Conservation (phyloP, 2,888 invertebrate species). For the Heteromurus nitidus region DNA sequence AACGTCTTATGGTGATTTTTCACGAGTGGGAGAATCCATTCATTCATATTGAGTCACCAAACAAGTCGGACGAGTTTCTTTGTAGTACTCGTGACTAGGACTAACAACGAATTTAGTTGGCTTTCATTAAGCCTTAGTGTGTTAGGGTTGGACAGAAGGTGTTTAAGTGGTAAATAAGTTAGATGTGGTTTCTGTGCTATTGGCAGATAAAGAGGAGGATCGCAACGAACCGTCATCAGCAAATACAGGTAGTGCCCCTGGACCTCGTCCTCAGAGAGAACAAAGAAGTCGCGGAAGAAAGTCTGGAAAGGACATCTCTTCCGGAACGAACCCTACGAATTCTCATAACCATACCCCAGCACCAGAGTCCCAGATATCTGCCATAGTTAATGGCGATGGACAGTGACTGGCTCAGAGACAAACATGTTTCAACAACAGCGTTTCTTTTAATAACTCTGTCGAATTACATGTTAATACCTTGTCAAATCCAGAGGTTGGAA, state of each 20-base stretch:
- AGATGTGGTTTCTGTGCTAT: slow-evolving; percentile 55
- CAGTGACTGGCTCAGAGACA: slow-evolving; percentile 70
- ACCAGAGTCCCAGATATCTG: slow-evolving; percentile 63
- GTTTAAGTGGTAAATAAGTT: slow-evolving; percentile 31
- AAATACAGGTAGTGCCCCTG: slow-evolving; percentile 64
- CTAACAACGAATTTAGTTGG: neutral
- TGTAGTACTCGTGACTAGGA: too few species aligned
- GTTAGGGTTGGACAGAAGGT: too few species aligned
- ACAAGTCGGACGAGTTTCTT: too few species aligned
- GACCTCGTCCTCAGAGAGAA: slow-evolving; percentile 68
- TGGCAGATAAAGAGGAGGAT: slow-evolving; percentile 70
- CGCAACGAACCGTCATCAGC: slow-evolving; percentile 62
- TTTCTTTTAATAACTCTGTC: slow-evolving; percentile 29
- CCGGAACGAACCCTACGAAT: slow-evolving; percentile 66
- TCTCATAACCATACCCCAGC: slow-evolving; percentile 69
- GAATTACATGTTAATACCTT: slow-evolving; percentile 29
- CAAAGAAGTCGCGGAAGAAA: slow-evolving; percentile 70
- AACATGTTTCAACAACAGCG: slow-evolving; percentile 20
- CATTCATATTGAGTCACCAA: too few species aligned
- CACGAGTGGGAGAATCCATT: too few species aligned
- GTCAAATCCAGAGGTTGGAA: slow-evolving; percentile 21
- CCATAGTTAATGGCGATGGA: slow-evolving; percentile 70
- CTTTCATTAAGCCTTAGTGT: too few species aligned
- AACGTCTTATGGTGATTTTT: too few species aligned
- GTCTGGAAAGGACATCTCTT: slow-evolving; percentile 64